Evolutionary conservation across 2,888 invertebrate genomes (phyloP).

Genomic region (Cephalotes varians): DNA sequence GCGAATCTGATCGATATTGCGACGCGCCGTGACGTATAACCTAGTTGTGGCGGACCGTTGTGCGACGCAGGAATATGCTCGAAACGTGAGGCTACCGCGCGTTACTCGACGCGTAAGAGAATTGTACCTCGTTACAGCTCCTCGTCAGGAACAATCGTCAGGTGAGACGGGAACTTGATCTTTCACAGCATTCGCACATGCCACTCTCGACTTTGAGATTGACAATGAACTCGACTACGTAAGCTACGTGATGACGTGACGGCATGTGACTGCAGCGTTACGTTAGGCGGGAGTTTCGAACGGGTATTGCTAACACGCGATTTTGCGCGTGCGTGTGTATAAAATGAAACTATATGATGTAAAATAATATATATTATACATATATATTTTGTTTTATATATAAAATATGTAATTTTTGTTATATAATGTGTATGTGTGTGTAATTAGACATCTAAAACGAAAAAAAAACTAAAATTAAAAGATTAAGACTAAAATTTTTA

Average conservation of each 20-base stretch:
- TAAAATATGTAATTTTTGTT: no score
- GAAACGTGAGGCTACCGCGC: background rate
- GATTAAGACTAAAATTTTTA: no score
- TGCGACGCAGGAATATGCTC: background rate
- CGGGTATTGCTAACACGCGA: background rate
- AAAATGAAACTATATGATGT: background rate
- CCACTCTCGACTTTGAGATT: background rate
- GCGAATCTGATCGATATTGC: background rate
- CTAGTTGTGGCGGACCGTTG: background rate
- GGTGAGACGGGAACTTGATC: background rate
- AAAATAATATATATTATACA: no score
- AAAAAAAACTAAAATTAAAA: no score
- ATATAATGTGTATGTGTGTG: no score
- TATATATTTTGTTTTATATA: no score
- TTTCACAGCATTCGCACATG: background rate
- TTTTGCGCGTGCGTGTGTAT: background rate
- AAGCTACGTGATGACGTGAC: background rate
- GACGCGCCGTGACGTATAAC: background rate
- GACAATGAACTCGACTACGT: background rate
- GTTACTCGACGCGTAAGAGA: background rate
- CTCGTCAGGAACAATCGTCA: background rate
- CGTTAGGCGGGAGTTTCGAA: constrained; percentile 11
- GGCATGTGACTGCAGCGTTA: background rate
- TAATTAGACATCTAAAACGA: no score
- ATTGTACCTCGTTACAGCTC: background rate